Conservation (phyloP, 2,888 invertebrate species). For the Drosophila conformis region DNA sequence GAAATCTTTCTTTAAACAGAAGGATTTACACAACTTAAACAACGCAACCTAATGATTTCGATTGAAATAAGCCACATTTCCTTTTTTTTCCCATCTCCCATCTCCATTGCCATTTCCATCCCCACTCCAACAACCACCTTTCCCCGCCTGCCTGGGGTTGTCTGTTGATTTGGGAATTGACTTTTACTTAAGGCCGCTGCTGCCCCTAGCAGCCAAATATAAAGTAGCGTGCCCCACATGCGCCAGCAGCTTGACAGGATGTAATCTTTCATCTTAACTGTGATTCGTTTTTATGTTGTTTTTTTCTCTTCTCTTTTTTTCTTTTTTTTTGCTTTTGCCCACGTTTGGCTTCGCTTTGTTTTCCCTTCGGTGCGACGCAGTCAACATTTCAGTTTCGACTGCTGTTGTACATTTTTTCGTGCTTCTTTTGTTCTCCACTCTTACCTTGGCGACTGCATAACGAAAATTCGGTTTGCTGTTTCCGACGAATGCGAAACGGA, state of each 20-base stretch:
- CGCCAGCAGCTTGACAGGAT: conserved; percentile 49
- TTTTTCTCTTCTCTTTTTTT: background rate
- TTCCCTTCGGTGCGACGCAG: conserved; percentile 6
- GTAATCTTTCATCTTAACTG: conserved; percentile 76
- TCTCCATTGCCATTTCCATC: background rate
- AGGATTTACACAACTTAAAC: conserved; percentile 76
- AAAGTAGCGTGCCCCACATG: conserved; percentile 15
- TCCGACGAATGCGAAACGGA: conserved; percentile 9
- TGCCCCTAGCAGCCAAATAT: conserved; percentile 3
- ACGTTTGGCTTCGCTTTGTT: conserved; percentile 20
- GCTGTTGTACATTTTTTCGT: background rate
- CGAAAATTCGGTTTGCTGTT: conserved; percentile 8
- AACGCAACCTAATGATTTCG: conserved; percentile 56
- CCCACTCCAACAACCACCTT: conserved; percentile 6
- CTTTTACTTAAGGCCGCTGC: conserved; percentile 60
- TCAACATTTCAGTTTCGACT: conserved; percentile 18
- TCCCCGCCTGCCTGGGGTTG: conserved; percentile 5
- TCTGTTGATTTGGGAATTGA: conserved; percentile 75
- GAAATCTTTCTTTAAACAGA: conserved; percentile 60
- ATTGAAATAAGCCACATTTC: conserved; percentile 75
- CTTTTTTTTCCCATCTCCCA: conserved; percentile 1
- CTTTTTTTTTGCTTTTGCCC: background rate
- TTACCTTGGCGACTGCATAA: conserved; percentile 29
- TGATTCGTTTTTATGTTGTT: conserved; percentile 48
- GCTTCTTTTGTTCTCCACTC: background rate